Evolutionary conservation across 92 coral and sea anemone genomes (phyloP), one percentile per base, ranked within the genome.

Genomic region (Siderastrea siderea): DNA sequence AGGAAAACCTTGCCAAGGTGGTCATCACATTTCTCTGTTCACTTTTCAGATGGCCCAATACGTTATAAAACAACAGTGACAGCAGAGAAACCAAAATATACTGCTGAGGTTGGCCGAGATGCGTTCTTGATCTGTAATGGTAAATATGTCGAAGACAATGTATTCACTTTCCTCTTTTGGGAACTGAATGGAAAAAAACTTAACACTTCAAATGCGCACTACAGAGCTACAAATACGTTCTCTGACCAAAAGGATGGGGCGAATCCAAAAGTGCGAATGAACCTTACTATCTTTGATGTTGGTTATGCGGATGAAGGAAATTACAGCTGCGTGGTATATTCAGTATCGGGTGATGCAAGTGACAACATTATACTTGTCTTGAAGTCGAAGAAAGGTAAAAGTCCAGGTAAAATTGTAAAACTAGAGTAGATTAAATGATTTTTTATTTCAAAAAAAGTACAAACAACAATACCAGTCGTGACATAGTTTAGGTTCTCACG

Each of bases 131-230:
- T 26, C 12, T 83, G 87, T 61, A 0, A 6, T 5, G 80, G 80
- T 11, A 73, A 83, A 38, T 26, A 59, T 7, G 73, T 83, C 17
- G 0, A n/a, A 3, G 5, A 64, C 1, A 49, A 12, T 5, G 1
- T 4, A 1, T 0, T 5, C 16, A 82, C 78, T 57, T 55, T 19
- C 48, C 15, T 84, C 60, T 45, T 14, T 11, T 92, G 93, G 95
- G 45, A 19, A 19, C 85, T 82, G 44, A 88, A 92, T 79, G 90
- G 92, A 50, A 80, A 66, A n/a, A 71, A 43, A 50, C 17, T 92
- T 1, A 13, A 26, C 3, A 71, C 55, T 13, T 19, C 73, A 49
- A 49, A 38, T 26, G 44, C 6, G 47, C 87, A 83, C 73, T 73
- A 83, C 79, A 14, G 1, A 1, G 44, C 19, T 44, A n/a, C 16